These are phyloP conservation scores for Macrobrachium rosenbergii DNA, from an alignment of 1,140 invertebrate species.

Conservation along the genomic window DNA sequence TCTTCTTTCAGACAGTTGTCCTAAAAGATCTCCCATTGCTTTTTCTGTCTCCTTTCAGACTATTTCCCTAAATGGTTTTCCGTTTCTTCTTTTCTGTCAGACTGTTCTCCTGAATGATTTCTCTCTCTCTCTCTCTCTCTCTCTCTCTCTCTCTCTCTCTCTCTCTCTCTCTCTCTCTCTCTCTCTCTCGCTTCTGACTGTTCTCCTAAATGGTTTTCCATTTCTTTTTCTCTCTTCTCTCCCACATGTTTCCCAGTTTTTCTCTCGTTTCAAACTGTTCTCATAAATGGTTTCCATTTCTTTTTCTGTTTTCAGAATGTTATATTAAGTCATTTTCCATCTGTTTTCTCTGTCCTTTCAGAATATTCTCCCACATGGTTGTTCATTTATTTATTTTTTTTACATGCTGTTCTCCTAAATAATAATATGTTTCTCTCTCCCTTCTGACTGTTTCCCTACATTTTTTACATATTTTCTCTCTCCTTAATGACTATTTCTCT, in stretches of 20 bases:
- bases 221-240: neutral
- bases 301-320: neutral
- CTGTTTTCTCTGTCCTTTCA: neutral
- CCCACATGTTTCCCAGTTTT: too few species aligned
- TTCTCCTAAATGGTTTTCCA: neutral
- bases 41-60: neutral
- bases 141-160: neutral
- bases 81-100: neutral
- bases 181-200: slow-evolving; percentile 14
- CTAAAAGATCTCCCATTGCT: neutral
- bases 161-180: slow-evolving; percentile 24
- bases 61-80: too few species aligned
- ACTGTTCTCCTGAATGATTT: neutral
- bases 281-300: neutral
- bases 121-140: slow-evolving; percentile 5
- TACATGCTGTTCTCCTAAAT: neutral
- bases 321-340: neutral
- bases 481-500: neutral
- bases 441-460: neutral
- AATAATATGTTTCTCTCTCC: too few species aligned
- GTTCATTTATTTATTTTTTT: neutral
- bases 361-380: neutral
- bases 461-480: neutral
- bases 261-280: neutral
- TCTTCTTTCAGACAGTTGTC: neutral